These are phyloP conservation scores for Dioctria rufipes DNA, from an alignment of 2,888 invertebrate species.

Conservation along the genomic window DNA sequence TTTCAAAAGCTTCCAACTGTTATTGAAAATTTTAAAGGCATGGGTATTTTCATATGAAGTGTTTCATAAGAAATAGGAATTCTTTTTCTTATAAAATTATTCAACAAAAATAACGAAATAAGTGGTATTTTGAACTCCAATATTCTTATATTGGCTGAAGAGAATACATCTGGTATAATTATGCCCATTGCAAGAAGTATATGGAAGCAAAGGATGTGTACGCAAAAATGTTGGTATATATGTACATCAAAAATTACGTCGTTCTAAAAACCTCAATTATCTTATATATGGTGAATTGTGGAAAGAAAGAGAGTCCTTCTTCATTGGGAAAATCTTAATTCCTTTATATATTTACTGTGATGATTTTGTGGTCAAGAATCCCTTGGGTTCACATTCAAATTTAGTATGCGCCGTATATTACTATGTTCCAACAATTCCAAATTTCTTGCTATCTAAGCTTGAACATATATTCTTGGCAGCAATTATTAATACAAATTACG, in stretches of 20 bases:
- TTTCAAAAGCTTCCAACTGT: too few relatives aligned
- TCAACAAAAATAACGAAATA: conserved; percentile 27
- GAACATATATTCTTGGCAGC: conserved; percentile 29
- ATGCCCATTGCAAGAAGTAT: conserved; percentile 16
- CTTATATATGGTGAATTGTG: background rate
- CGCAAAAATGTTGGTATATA: background rate
- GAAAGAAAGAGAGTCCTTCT: background rate
- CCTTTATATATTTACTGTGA: conserved; percentile 41
- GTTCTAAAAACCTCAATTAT: too few relatives aligned
- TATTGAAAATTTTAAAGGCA: too few relatives aligned
- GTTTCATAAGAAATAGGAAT: too few relatives aligned
- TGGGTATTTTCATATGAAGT: too few relatives aligned
- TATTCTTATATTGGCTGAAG: too few relatives aligned
- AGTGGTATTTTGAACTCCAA: conserved; percentile 1
- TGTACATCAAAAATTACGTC: background rate
- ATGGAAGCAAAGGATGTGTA: background rate
- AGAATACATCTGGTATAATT: too few relatives aligned
- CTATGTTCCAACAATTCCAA: background rate
- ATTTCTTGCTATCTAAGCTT: background rate
- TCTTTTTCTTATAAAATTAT: too few relatives aligned
- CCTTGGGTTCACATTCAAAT: conserved; percentile 41
- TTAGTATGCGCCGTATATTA: conserved; percentile 27
- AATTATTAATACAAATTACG: background rate
- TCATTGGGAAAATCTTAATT: too few relatives aligned
- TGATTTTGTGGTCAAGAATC: conserved; percentile 55